A percentile compares a stretch with the other conserved stretches of the same genome.
Conservation (phyloP, 1,140 invertebrate species). For the Drusus annulatus region DNA sequence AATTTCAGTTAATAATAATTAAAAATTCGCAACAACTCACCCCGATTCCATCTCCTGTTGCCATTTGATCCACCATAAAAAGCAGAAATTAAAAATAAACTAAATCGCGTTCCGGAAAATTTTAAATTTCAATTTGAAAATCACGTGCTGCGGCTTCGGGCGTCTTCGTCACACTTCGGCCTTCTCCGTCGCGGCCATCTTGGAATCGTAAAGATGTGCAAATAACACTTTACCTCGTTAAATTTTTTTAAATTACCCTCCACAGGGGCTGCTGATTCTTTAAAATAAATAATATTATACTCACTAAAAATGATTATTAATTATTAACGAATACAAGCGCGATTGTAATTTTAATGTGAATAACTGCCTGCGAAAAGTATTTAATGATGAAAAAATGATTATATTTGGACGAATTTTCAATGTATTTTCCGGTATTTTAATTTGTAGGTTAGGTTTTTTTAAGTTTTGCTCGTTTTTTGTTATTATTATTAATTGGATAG, state of each 20-base stretch:
- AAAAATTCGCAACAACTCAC: background rate
- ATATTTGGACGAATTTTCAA: too few relatives aligned
- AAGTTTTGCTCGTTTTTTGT: too few relatives aligned
- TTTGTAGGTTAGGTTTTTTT: too few relatives aligned
- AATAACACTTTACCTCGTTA: background rate
- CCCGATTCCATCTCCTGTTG: background rate
- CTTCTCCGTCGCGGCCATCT: conserved; percentile 20
- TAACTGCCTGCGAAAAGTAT: too few relatives aligned
- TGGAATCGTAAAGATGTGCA: background rate
- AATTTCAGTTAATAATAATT: background rate
- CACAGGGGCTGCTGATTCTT: background rate
- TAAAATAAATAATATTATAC: too few relatives aligned
- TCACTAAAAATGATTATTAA: too few relatives aligned
- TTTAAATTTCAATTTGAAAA: background rate
- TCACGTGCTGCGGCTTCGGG: conserved; percentile 52
- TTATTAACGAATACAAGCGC: too few relatives aligned
- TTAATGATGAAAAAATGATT: too few relatives aligned
- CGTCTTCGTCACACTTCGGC: conserved; percentile 15
- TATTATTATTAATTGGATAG: too few relatives aligned
- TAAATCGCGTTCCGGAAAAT: background rate
- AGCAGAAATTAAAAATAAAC: background rate
- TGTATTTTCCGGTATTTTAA: too few relatives aligned
- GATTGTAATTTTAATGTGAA: too few relatives aligned
- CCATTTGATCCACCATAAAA: background rate
- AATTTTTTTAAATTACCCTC: background rate